Conservation (phyloP, 2,888 invertebrate genomes). For the Drosophila limbata region DNA sequence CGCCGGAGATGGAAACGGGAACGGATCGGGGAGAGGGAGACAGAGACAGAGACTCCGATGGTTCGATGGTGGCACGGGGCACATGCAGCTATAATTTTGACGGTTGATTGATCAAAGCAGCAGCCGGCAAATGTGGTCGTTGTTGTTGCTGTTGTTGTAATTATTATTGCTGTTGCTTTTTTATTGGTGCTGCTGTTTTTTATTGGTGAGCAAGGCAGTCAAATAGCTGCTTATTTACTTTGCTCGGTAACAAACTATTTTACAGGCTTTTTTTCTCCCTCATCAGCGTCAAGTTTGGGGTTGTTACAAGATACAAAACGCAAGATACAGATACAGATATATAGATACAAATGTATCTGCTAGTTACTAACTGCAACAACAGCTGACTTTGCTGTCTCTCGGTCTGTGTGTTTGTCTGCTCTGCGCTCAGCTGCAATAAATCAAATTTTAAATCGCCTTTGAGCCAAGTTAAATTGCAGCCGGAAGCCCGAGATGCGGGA, state of each 20-base stretch:
- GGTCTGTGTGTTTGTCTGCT: constrained; percentile 1
- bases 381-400: constrained; percentile 39
- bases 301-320: constrained; percentile 27
- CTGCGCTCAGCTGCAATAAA: constrained; percentile 64
- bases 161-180: constrained; percentile 23
- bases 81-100: constrained; percentile 77
- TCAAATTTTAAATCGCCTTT: constrained; percentile 76
- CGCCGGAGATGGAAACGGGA: constrained; percentile 13
- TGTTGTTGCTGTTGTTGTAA: constrained; percentile 19
- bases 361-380: constrained; percentile 31
- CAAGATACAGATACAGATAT: constrained; percentile 31
- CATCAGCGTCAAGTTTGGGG: constrained; percentile 21
- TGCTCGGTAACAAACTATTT: constrained; percentile 59
- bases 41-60: background rate
- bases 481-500: constrained; percentile 60
- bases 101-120: constrained; percentile 81
- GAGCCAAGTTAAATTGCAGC: constrained; percentile 76
- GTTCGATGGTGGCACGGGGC: constrained; percentile 57
- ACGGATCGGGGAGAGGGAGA: background rate
- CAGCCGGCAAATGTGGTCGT: constrained; percentile 55
- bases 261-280: constrained; percentile 50
- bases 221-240: constrained; percentile 50
- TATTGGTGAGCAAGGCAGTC: constrained; percentile 40
- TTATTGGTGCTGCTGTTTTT: constrained; percentile 28
- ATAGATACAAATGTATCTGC: constrained; percentile 5